Percentiles rank a stretch among this genome's conserved stretches.
Conservation (phyloP, 1,140 invertebrate genomes). For the Tetramorium parvispinum region DNA sequence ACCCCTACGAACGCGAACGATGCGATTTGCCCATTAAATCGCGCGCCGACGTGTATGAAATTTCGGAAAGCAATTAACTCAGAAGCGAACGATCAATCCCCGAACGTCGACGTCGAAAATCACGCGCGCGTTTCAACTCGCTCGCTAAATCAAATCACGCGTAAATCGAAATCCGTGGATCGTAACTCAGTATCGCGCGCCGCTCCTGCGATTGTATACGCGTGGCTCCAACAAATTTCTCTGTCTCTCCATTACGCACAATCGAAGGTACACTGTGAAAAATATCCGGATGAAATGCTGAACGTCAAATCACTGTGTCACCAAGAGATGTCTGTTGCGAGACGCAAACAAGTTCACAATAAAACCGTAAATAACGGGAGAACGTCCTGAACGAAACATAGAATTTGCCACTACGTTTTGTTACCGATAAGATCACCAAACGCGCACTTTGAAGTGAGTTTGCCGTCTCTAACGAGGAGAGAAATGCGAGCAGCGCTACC, state of each 20-base stretch:
- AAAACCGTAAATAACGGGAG: neutral
- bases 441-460: neutral
- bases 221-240: conserved; percentile 17
- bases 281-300: conserved; percentile 38
- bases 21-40: conserved; percentile 1
- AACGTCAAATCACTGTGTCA: conserved; percentile 45
- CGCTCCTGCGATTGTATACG: conserved; percentile 5
- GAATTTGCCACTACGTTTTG: neutral
- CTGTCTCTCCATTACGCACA: conserved; percentile 6
- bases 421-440: neutral
- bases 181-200: conserved; percentile 37
- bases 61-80: conserved; percentile 35
- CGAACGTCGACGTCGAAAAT: conserved; percentile 30
- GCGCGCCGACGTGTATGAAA: neutral
- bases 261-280: conserved; percentile 11
- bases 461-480: conserved; percentile 19
- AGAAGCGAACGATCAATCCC: conserved; percentile 33
- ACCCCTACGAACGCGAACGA: neutral
- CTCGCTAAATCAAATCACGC: conserved; percentile 49
- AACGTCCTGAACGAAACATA: neutral
- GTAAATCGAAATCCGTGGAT: conserved; percentile 49
- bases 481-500: conserved; percentile 56
- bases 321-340: neutral
- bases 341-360: neutral
- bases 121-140: conserved; percentile 1